Evolutionary conservation across 2,888 invertebrate genomes (phyloP).

Genomic region (Drosophila aldrichi): DNA sequence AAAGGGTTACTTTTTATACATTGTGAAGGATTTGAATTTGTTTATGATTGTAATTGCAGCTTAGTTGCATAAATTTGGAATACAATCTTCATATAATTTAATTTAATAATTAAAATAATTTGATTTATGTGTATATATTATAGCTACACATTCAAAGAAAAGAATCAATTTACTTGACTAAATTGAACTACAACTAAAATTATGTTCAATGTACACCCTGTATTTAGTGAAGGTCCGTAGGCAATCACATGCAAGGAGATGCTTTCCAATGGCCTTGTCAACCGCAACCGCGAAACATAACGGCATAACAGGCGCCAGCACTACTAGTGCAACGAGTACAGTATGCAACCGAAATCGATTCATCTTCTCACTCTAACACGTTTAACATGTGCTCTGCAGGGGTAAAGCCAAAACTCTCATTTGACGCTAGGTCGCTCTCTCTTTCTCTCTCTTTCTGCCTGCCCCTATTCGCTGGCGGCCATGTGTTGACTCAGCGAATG

Average conservation of each 20-base stretch:
- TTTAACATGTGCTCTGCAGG: conserved; percentile 28
- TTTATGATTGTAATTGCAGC: background rate
- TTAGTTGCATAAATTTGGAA: background rate
- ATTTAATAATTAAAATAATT: background rate
- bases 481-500: conserved; percentile 61
- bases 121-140: background rate
- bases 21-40: conserved; percentile 39
- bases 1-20: conserved; percentile 36
- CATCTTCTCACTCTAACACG: background rate
- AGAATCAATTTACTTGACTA: background rate
- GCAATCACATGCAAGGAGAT: conserved; percentile 52
- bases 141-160: background rate
- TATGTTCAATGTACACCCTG: conserved; percentile 49
- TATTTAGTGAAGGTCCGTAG: conserved; percentile 52
- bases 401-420: conserved; percentile 31
- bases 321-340: conserved; percentile 9
- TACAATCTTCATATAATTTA: background rate
- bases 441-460: conserved; percentile 5
- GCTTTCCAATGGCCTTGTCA: conserved; percentile 79
- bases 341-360: conserved; percentile 23
- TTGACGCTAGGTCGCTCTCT: conserved; percentile 7
- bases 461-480: conserved; percentile 29
- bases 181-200: background rate
- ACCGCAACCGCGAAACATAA: conserved; percentile 36
- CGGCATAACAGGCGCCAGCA: conserved; percentile 18